Evolutionary conservation across 1,140 invertebrate species (phyloP).

Genomic region (Delia radicum): DNA sequence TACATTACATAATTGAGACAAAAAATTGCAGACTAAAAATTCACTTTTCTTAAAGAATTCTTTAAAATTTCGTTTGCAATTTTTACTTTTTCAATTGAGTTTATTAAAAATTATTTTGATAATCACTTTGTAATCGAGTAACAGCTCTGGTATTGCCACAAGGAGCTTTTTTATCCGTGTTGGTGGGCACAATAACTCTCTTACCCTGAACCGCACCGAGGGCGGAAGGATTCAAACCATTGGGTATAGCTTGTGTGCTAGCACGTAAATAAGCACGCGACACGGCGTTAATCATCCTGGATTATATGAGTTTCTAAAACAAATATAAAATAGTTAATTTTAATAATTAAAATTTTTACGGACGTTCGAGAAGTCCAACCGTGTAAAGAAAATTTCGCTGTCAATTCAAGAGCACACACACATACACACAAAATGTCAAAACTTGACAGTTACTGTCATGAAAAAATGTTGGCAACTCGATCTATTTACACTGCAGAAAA

Average conservation of each 20-base stretch:
- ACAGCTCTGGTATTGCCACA: conserved; percentile 19
- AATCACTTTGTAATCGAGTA: conserved; percentile 25
- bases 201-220: conserved; percentile 51
- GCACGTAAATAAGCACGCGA: conserved; percentile 66
- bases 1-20: conserved; percentile 29
- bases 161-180: conserved; percentile 8
- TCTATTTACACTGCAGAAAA: too few relatives aligned
- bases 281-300: conserved; percentile 65
- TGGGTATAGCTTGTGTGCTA: conserved; percentile 61
- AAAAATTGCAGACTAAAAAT: neutral
- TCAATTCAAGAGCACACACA: neutral
- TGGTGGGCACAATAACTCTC: conserved; percentile 48
- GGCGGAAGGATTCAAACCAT: conserved; percentile 59
- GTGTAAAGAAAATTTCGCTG: neutral
- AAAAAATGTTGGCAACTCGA: neutral
- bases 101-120: conserved; percentile 8
- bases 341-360: neutral
- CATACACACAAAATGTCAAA: neutral
- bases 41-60: neutral
- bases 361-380: neutral
- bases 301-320: conserved; percentile 7
- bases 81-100: neutral
- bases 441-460: neutral
- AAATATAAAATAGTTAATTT: neutral
- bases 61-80: neutral